phyloP scores from a whole-genome alignment of 2,888 invertebrate genomes.

The Keiferia lycopersicella region DNA sequence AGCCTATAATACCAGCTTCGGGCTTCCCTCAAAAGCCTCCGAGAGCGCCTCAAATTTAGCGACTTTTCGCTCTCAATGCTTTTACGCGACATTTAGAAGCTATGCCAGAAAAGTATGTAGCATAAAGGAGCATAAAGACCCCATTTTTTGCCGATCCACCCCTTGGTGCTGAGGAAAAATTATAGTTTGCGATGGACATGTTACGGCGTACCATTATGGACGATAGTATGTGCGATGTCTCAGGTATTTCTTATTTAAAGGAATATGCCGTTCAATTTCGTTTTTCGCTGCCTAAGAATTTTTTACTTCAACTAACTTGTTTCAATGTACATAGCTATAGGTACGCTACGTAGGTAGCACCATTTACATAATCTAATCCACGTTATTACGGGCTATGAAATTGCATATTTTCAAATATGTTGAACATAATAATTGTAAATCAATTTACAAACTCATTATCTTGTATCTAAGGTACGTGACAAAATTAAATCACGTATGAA shows the following conservation, averaged over 20 bases:
- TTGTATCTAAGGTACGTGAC: no score
- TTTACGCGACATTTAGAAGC: slow-evolving; percentile 72
- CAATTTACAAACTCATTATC: no score
- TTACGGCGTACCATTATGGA: slow-evolving; percentile 45
- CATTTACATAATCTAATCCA: background rate
- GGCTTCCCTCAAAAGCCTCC: slow-evolving; percentile 77
- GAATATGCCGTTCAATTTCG: slow-evolving; percentile 43
- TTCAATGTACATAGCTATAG: background rate
- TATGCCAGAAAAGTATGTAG: slow-evolving; percentile 40
- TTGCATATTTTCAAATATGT: no score
- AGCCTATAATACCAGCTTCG: slow-evolving; percentile 76
- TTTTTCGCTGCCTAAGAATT: background rate
- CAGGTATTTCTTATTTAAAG: slow-evolving; percentile 66
- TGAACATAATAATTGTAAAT: no score
- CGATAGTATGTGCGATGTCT: slow-evolving; percentile 50
- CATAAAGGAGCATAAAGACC: slow-evolving; percentile 37
- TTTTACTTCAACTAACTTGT: background rate
- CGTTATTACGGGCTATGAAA: no score
- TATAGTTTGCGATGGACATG: slow-evolving; percentile 57
- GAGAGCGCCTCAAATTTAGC: slow-evolving; percentile 77
- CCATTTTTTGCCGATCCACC: slow-evolving; percentile 48
- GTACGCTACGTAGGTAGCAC: background rate
- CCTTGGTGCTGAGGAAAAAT: slow-evolving; percentile 51
- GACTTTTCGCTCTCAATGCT: slow-evolving; percentile 77
- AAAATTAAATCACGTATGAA: no score